Evolutionary conservation across 2,888 invertebrate genomes (phyloP).

Genomic region (Melanargia galathea): DNA sequence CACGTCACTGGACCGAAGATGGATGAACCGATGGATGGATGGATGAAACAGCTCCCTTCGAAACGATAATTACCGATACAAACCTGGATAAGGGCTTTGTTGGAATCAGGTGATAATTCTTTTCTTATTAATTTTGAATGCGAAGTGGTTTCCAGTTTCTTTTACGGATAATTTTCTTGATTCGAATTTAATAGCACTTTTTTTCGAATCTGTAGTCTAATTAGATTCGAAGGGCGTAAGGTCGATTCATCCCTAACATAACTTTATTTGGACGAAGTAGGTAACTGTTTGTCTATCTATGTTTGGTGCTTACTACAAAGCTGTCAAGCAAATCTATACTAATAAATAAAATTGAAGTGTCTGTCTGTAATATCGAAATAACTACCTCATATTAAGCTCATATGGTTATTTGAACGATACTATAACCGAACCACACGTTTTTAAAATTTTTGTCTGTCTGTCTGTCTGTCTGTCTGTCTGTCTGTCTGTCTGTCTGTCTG

Average conservation of each 20-base stretch:
- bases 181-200: slow-evolving; percentile 12
- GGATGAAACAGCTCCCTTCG: slow-evolving; percentile 44
- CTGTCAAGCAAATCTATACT: too few relatives aligned
- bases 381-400: too few relatives aligned
- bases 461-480: too few relatives aligned
- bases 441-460: too few relatives aligned
- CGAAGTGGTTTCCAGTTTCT: slow-evolving; percentile 27
- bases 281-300: too few relatives aligned
- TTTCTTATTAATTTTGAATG: slow-evolving; percentile 43
- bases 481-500: too few relatives aligned
- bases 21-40: slow-evolving; percentile 44
- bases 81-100: slow-evolving; percentile 42
- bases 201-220: background rate
- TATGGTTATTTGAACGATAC: too few relatives aligned
- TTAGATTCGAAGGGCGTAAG: background rate
- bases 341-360: too few relatives aligned
- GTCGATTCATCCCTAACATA: too few relatives aligned
- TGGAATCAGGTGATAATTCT: slow-evolving; percentile 48
- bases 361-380: too few relatives aligned
- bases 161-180: slow-evolving; percentile 32
- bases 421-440: too few relatives aligned
- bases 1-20: slow-evolving; percentile 51
- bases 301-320: too few relatives aligned
- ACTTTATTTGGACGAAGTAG: background rate
- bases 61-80: slow-evolving; percentile 46